Evolutionary conservation across 92 coral and sea anemone genomes (phyloP).

Genomic region (Bergia sp.): DNA sequence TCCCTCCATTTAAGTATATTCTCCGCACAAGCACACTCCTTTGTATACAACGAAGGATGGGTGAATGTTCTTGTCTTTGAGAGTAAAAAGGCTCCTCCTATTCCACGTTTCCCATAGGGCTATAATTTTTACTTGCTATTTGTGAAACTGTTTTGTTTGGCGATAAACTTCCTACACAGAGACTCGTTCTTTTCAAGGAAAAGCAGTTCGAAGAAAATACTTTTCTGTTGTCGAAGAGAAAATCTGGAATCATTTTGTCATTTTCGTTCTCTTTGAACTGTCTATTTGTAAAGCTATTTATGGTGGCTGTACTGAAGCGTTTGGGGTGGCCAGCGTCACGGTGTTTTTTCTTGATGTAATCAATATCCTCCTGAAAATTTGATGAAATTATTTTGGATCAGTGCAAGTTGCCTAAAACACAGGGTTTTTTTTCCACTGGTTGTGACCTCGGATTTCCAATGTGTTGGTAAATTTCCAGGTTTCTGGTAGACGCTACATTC

Average conservation of each 20-base stretch:
- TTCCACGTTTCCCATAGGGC: too few relatives aligned
- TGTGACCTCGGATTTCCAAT: too few relatives aligned
- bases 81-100: too few relatives aligned
- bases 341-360: background rate
- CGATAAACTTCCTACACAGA: background rate
- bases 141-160: background rate
- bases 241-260: background rate
- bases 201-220: background rate
- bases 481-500: too few relatives aligned
- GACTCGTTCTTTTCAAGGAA: background rate
- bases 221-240: background rate
- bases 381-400: background rate
- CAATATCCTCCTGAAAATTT: background rate
- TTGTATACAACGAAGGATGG: too few relatives aligned
- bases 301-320: background rate
- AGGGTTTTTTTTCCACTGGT: too few relatives aligned
- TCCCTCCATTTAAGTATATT: too few relatives aligned
- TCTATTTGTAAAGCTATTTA: background rate
- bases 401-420: too few relatives aligned
- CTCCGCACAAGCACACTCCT: too few relatives aligned
- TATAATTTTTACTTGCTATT: background rate
- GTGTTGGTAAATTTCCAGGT: too few relatives aligned
- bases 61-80: too few relatives aligned
- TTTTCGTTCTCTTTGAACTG: background rate
- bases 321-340: background rate